A percentile compares a stretch with the other conserved stretches of the same genome.
Conservation (phyloP, 2,113 vertebrate species). For the Rhagologus leucostigma region DNA sequence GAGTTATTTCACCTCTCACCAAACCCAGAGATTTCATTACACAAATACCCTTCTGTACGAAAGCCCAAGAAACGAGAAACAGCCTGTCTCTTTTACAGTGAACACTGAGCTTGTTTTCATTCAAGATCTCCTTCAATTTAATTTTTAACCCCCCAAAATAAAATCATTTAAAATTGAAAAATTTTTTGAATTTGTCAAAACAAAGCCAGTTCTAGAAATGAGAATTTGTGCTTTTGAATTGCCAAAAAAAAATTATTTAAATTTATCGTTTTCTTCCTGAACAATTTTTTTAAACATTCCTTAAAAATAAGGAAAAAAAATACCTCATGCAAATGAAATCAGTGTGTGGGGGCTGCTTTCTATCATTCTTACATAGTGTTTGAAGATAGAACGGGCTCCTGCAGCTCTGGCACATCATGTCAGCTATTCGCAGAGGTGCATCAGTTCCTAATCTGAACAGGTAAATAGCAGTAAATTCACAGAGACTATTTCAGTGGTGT, state of each 20-base stretch:
- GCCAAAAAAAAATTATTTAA: not conserved
- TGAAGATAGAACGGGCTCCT: not conserved
- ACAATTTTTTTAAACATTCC: not conserved
- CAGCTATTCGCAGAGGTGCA: not conserved
- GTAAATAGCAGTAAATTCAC: conserved; percentile 55
- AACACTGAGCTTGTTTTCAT: not conserved
- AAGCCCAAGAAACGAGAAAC: not conserved
- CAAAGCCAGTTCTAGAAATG: not conserved
- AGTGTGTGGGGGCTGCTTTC: not conserved
- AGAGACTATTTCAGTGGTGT: not conserved
- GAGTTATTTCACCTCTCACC: not conserved
- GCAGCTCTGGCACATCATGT: not conserved
- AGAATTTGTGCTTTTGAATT: not conserved
- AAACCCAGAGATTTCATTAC: not conserved
- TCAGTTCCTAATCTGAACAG: not conserved
- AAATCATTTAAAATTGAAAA: not conserved
- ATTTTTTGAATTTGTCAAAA: not conserved
- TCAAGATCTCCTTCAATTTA: not conserved
- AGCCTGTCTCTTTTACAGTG: not conserved
- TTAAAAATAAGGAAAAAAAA: not conserved
- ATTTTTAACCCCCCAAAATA: not conserved
- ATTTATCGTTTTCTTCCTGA: not conserved
- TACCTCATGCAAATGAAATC: not conserved
- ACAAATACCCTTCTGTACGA: not conserved
- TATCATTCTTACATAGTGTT: not conserved